A percentile compares a stretch with the other conserved stretches of the same genome.
Evolutionary conservation across 2,113 vertebrate genomes (phyloP).

Genomic region (Gambusia affinis): DNA sequence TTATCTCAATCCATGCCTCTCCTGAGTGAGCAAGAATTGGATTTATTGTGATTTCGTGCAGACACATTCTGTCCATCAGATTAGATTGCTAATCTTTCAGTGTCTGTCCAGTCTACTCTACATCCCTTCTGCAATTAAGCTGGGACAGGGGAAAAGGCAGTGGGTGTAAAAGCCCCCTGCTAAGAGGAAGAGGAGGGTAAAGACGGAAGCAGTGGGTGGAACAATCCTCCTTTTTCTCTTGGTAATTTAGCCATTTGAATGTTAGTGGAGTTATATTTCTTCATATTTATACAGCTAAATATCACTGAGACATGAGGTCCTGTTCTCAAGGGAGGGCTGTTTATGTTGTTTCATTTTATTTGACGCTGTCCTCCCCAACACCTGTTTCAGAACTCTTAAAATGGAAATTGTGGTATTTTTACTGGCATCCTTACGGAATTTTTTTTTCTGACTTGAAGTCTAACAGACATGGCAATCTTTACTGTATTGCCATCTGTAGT

Average conservation of each 20-base stretch:
- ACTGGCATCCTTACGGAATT: not conserved
- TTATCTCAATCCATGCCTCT: not conserved
- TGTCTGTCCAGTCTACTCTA: not conserved
- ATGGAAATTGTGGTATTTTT: not conserved
- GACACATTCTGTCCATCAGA: not conserved
- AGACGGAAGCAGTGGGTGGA: not conserved
- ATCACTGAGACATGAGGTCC: no score
- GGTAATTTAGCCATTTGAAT: not conserved
- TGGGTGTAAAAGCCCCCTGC: not conserved
- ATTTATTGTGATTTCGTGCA: not conserved
- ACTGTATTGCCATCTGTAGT: not conserved
- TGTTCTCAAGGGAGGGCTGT: no score
- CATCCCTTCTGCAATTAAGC: not conserved
- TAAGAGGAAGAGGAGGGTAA: not conserved
- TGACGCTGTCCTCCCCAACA: not conserved
- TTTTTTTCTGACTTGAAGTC: not conserved
- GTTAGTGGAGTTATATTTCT: not conserved
- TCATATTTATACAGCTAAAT: no score
- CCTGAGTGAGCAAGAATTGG: conserved; percentile 1
- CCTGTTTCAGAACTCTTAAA: not conserved
- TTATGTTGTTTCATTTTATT: not conserved
- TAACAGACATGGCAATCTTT: no score
- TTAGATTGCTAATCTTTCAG: not conserved
- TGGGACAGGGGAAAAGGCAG: not conserved
- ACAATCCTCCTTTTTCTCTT: not conserved